phyloP scores from a whole-genome alignment of 1,140 invertebrate species.

The Drosophila seguyi region DNA sequence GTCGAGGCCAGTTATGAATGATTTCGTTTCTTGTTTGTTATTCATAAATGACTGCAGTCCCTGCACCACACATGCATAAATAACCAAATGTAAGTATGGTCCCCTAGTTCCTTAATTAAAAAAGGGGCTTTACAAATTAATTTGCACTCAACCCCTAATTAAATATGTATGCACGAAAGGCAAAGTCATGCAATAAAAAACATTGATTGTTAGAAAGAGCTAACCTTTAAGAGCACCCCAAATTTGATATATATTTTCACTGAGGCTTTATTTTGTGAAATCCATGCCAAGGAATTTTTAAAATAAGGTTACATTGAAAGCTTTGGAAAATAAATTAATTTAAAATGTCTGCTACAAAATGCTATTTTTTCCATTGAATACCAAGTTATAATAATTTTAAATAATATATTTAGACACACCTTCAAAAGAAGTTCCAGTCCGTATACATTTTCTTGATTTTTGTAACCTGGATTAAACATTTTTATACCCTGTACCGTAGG shows the following conservation, averaged over 20 bases:
- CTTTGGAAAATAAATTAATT: no score
- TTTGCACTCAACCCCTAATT: slow-evolving; percentile 11
- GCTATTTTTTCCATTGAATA: no score
- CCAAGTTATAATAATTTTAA: no score
- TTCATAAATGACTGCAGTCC: slow-evolving; percentile 7
- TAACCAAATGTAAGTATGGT: slow-evolving; percentile 13
- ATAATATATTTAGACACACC: no score
- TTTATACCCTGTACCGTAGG: no score
- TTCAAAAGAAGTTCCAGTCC: neutral
- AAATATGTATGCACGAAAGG: slow-evolving; percentile 25
- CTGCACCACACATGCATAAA: slow-evolving; percentile 7
- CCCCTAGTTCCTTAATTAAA: slow-evolving; percentile 14
- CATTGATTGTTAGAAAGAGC: neutral
- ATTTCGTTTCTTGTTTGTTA: slow-evolving; percentile 12
- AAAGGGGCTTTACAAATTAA: slow-evolving; percentile 13
- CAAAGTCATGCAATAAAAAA: slow-evolving; percentile 14
- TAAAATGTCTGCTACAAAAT: no score
- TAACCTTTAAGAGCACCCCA: neutral
- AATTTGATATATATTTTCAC: neutral
- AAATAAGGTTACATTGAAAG: no score
- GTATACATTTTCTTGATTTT: neutral
- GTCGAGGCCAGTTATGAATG: neutral
- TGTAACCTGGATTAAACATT: neutral
- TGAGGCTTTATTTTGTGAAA: neutral
- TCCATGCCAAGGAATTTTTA: neutral